Evolutionary conservation across 2,113 vertebrate genomes (phyloP).

Genomic region (Marcusenius ussheri): DNA sequence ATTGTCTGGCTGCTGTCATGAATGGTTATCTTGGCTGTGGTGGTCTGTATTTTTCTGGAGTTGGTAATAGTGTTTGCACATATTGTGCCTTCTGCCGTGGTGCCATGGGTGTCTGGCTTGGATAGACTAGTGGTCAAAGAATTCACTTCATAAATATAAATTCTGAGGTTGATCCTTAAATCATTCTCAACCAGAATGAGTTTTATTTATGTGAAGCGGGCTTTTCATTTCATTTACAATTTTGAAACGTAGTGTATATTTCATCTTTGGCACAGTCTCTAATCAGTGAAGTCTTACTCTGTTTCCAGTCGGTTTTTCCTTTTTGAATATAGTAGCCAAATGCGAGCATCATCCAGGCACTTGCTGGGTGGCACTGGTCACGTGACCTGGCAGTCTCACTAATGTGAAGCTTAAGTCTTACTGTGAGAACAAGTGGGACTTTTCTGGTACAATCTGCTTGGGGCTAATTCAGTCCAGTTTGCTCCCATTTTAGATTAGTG

Average conservation of each 20-base stretch:
- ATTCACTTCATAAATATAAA: not conserved
- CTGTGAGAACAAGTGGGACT: constrained; percentile 1
- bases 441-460: not conserved
- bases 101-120: not conserved
- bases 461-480: constrained; percentile 3
- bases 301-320: not conserved
- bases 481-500: constrained; percentile 6
- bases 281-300: not conserved
- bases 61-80: not conserved
- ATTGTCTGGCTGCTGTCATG: not conserved
- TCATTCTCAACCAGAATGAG: not conserved
- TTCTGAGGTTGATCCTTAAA: not conserved
- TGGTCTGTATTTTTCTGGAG: not conserved
- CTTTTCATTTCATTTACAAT: not conserved
- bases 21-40: not conserved
- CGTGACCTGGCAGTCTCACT: not conserved
- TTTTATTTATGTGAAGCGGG: not conserved
- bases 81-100: not conserved
- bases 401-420: not conserved
- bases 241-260: not conserved
- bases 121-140: not conserved
- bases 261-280: not conserved
- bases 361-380: not conserved
- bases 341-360: not conserved
- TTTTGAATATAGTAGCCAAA: not conserved